Percentiles rank a stretch among this genome's conserved stretches.
phyloP scores from a whole-genome alignment of 2,888 invertebrate species.

The Lathronympha strigana region DNA sequence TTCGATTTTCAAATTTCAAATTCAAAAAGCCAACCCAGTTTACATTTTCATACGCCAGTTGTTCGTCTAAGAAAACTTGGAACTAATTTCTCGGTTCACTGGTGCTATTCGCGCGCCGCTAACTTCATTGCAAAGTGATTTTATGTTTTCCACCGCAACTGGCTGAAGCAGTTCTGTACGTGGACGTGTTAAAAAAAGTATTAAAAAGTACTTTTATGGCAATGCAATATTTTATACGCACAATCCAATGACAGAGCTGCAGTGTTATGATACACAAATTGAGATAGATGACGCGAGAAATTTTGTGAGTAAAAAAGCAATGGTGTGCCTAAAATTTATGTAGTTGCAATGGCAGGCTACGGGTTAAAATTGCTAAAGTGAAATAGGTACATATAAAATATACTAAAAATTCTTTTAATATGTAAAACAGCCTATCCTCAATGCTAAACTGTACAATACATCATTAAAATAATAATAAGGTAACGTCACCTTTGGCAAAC shows the following conservation, averaged over 20 bases:
- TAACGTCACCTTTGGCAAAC: too few species aligned
- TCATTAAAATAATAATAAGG: too few species aligned
- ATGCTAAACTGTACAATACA: too few species aligned
- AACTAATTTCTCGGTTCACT: slow-evolving; percentile 80
- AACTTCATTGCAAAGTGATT: slow-evolving; percentile 82
- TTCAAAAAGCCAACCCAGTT: slow-evolving; percentile 62
- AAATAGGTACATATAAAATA: too few species aligned
- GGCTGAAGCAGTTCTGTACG: slow-evolving; percentile 48
- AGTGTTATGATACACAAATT: not conserved
- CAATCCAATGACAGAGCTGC: not conserved
- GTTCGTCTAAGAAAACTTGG: slow-evolving; percentile 69
- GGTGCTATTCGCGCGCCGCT: slow-evolving; percentile 74
- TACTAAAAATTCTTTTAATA: too few species aligned
- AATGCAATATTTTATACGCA: not conserved
- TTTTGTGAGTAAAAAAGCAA: not conserved
- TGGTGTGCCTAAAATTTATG: not conserved
- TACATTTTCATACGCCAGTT: slow-evolving; percentile 64
- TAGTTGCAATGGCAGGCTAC: not conserved
- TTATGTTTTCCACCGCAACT: slow-evolving; percentile 60
- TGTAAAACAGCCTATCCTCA: too few species aligned
- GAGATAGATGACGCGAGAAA: not conserved
- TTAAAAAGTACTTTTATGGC: not conserved
- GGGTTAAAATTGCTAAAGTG: too few species aligned
- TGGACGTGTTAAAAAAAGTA: not conserved
- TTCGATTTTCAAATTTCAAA: slow-evolving; percentile 47